Conservation (phyloP, 2,888 invertebrate genomes). For the Trypoxylon attenuatum region DNA sequence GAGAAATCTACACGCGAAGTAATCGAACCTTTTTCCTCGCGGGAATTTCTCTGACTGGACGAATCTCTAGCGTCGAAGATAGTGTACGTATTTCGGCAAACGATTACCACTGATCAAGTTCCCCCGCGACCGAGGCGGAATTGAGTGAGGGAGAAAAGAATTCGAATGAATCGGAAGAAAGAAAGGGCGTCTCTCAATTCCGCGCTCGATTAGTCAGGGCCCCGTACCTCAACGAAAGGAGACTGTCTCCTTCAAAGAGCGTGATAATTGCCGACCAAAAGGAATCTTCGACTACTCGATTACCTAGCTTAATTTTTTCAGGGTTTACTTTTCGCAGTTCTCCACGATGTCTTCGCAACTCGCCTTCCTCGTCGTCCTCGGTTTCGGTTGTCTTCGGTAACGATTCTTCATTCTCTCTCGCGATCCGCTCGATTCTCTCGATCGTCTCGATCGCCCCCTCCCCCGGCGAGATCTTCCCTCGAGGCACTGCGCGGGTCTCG, state of each 20-base stretch:
- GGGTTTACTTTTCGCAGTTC: constrained; percentile 3
- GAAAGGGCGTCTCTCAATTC: neutral
- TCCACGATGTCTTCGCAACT: neutral
- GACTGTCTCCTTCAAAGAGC: neutral
- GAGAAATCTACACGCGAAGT: neutral
- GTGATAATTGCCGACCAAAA: constrained; percentile 13
- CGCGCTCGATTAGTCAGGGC: neutral
- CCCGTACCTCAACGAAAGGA: neutral
- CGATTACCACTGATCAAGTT: constrained; percentile 3
- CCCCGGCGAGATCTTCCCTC: constrained; percentile 18
- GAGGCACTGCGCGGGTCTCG: constrained; percentile 43
- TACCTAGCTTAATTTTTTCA: neutral
- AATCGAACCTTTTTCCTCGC: neutral
- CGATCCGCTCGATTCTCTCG: constrained; percentile 6
- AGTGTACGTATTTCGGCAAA: neutral
- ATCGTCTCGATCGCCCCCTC: neutral
- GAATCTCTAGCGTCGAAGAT: constrained; percentile 3
- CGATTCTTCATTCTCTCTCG: constrained; percentile 5
- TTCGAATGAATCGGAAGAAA: neutral
- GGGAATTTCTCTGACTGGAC: neutral
- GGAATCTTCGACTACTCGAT: constrained; percentile 5
- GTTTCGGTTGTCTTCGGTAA: neutral
- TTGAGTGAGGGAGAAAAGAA: no score
- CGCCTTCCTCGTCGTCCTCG: neutral
- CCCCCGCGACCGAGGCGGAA: neutral